These are phyloP conservation scores for Fratercula arctica DNA, from an alignment of 2,797 vertebrate genomes.

Conservation along the genomic window DNA sequence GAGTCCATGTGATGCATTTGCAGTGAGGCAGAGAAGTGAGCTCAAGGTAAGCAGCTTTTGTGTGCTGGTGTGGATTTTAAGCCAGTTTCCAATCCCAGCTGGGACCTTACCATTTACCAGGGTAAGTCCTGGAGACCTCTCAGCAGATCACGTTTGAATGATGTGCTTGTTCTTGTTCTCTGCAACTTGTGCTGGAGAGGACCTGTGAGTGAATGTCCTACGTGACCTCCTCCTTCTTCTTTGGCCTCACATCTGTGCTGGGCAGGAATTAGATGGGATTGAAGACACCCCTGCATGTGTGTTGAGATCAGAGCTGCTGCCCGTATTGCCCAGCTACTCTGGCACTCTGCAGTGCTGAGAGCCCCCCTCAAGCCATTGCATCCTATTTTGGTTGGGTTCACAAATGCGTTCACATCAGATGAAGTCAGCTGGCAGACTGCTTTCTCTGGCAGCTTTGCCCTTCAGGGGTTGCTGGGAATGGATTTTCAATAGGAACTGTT, in stretches of 20 bases:
- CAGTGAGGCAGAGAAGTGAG: neutral
- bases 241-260: fast-evolving
- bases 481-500: fast-evolving
- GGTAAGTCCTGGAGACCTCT: neutral
- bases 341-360: neutral
- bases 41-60: neutral
- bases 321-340: neutral
- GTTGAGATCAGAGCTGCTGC: neutral
- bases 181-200: neutral
- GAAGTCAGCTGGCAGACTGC: neutral
- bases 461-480: neutral
- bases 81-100: neutral
- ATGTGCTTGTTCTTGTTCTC: neutral
- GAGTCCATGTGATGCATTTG: fast-evolving
- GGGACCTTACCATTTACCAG: neutral
- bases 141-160: fast-evolving
- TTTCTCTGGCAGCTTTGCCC: neutral
- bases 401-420: fast-evolving
- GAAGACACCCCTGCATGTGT: fast-evolving
- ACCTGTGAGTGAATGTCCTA: neutral
- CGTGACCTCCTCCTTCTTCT: neutral
- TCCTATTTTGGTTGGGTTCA: neutral
- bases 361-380: neutral
- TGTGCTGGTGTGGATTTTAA: neutral
- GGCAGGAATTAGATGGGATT: neutral